Base-by-base conservation (phyloP, 2,888 invertebrate species). In the Ectemnius lituratus region DNA sequence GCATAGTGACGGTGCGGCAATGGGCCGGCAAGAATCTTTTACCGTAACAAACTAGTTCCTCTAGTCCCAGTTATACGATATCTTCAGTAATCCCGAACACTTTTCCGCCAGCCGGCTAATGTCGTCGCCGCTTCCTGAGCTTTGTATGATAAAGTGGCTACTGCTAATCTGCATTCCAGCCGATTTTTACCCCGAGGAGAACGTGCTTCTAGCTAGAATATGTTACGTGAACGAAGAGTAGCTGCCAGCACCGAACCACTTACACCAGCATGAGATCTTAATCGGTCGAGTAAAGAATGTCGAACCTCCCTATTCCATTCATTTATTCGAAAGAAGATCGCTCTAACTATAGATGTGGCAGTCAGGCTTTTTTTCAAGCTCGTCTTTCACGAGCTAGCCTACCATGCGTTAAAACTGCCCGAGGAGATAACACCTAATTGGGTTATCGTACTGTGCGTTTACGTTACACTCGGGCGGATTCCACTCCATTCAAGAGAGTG, bases 11-110 rank as follows among this genome's bases (percentile, higher is more conserved):
- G 37, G 79, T 16, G 52, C 79, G 76, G 76, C 79, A 79, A 78
- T 61, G 73, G 78, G 79, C 79, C 73, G 76, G 70, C 79, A 79
- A 74, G 79, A 80, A 79, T 80, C 79, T 80, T 80, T 80, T 80
- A 79, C 79, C 79, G 79, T 80, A 79, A 80, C 79, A 80, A 80
- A 80, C 79, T 79, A 80, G 79, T 80, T 80, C 79, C 69, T 76
- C 79, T 69, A 67, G 71, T 76, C 66, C 70, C 76, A 74, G 79
- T 74, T 70, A 80, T 74, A 80, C 79, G 79, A 80, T 80, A 80
- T 71, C 79, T 65, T 62, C 71, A 69, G 73, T 78, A 78, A 79
- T 75, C 75, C 70, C 65, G 75, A 73, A 78, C 73, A 80, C 70
- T 80, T 79, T 80, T 80, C 69, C 73, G 66, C 62, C 57, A 66